phyloP scores from a whole-genome alignment of 2,797 vertebrate genomes.

The Acanthornis magna region DNA sequence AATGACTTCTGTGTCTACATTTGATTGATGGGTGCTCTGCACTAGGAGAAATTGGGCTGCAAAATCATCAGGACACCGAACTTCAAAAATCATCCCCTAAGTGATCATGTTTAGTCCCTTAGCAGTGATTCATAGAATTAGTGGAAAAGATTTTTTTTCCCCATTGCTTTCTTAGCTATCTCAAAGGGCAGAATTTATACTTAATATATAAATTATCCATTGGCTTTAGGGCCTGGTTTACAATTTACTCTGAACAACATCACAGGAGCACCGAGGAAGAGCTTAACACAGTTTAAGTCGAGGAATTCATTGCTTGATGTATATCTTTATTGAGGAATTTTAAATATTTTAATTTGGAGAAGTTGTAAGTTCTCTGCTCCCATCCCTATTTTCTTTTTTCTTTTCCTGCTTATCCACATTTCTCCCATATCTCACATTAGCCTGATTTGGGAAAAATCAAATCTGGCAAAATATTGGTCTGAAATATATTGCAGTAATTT shows the following conservation, averaged over 20 bases:
- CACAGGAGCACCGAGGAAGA: background rate
- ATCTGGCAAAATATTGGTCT: background rate
- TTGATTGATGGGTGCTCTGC: slow-evolving; percentile 23
- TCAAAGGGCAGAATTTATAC: background rate
- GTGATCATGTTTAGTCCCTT: background rate
- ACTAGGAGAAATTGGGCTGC: background rate
- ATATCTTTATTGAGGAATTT: background rate
- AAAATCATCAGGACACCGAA: background rate
- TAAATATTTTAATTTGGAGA: background rate
- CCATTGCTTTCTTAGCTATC: background rate
- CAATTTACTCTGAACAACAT: background rate
- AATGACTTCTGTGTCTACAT: background rate
- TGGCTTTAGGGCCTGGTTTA: background rate
- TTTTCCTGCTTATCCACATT: background rate
- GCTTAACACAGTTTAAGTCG: background rate
- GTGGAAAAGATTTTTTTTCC: background rate
- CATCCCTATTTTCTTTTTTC: background rate
- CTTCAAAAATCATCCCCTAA: background rate
- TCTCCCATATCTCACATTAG: background rate
- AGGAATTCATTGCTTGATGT: background rate
- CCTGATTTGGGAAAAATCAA: background rate
- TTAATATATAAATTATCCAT: background rate
- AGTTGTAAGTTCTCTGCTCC: background rate
- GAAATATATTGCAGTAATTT: background rate
- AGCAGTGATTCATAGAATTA: background rate